Conservation (phyloP, 2,888 invertebrate genomes). For the Tetanocera ferruginea region DNA sequence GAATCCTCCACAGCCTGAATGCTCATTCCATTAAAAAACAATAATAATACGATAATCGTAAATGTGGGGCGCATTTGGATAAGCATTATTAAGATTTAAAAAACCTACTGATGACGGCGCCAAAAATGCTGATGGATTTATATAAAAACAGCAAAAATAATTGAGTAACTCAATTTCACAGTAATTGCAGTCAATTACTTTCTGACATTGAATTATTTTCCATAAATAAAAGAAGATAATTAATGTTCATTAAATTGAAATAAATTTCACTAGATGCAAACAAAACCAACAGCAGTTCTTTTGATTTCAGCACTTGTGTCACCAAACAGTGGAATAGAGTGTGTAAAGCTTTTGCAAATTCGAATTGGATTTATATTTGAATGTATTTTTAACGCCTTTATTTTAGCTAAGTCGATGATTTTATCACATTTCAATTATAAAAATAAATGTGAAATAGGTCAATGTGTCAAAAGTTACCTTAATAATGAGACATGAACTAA, state of each 20-base stretch:
- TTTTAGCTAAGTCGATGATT: no score
- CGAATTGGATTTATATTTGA: no score
- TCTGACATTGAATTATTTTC: conserved; percentile 31
- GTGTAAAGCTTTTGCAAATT: background rate
- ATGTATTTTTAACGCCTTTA: no score
- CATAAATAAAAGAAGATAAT: background rate
- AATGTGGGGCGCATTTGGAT: background rate
- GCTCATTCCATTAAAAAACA: background rate
- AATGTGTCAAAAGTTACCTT: no score
- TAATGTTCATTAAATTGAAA: background rate
- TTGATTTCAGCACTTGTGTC: background rate
- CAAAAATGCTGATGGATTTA: background rate
- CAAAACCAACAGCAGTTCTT: background rate
- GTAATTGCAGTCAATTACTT: background rate
- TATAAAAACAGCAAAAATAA: background rate
- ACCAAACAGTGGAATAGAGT: background rate
- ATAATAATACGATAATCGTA: background rate
- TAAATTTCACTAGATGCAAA: background rate
- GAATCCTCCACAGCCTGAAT: conserved; percentile 11
- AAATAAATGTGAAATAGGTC: no score
- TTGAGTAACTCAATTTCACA: no score
- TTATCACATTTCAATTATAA: no score
- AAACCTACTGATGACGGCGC: conserved; percentile 23
- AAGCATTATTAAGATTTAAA: conserved; percentile 15
- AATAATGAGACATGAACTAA: no score